Evolutionary conservation across 1,140 invertebrate species (phyloP), one percentile per base, ranked within the genome.

Genomic region (Homarus americanus): DNA sequence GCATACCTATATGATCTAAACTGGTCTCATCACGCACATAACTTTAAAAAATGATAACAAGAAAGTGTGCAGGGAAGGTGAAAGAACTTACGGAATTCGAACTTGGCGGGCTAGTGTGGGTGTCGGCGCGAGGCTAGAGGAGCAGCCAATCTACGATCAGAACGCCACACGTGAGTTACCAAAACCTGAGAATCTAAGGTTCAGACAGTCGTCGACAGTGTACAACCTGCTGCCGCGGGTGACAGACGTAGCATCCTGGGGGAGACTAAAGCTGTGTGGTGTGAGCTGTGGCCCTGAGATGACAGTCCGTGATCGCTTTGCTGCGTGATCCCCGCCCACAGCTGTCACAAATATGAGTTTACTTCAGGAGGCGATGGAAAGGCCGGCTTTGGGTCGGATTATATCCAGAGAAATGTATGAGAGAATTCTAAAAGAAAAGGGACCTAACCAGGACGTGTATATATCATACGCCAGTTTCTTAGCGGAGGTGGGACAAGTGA

Each of bases 351-450:
- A 49, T 2, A 86, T 86, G 83, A 86, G 72, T 76, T 4, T 58
- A 15, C 1, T 53, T 3, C 40, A 12, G 0, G 72, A 41, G 0
- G 1, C 69, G 2, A 20, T 20, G 7, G 83, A 76, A 17, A 83
- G 82, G 32, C 32, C 88, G 32, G 49, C 69, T 24, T 36, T 83
- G 10, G 88, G 69, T 10, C 66, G 69, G 1, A 40, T 90, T 20
- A 24, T 90, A 10, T 78, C 80, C 12, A 58, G 72, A 17, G 88
- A 90, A 44, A 90, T 83, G 80, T 90, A 83, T 36, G 88, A 90
- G 44, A 49, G 58, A 44, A 10, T 84, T n/a, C 41, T 90, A 40
- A 90, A 84, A 40, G 88, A 90, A 66, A 83, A 90, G 10, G 88
- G 88, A 63, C 88, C 80, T 1, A 83, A 78, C 36, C 36, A 36